Evolutionary conservation across 2,797 vertebrate species (phyloP), one percentile per base, ranked within the genome.

Genomic region (Schizothorax lantsangensis): DNA sequence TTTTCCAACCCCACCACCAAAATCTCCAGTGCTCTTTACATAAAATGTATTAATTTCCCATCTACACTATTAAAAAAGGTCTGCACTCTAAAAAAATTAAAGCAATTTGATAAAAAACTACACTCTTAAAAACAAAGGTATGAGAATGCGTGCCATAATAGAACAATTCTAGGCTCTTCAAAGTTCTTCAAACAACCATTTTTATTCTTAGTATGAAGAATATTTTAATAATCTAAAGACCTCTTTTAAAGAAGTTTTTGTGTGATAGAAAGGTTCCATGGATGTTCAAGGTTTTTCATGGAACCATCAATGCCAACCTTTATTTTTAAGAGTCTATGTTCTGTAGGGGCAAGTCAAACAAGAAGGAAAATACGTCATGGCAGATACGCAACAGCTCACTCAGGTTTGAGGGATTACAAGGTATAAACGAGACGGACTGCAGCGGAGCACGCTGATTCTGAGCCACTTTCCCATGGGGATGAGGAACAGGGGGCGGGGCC

Each of bases 321-420:
- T 68, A 1, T 68, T 36, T 68, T 68, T 36, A 68, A 36, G 66
- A 68, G 30, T 68, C 15, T 59, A 88, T 75, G 66, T 68, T 88
- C 66, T 81, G 62, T 79, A 64, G 54, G 77, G 82, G 83, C 80
- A 90, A 90, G 88, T 90, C 85, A 91, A 90, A 87, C 75, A 88
- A 87, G 78, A 26, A 66, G 52, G 74, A 52, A 82, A 89, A 38
- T 73, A 43, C 21, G 89, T 89, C 52, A 15, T 0, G 19, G 4
- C 86, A 90, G 91, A 91, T 89, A 21, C 86, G 88, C 88, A 83
- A 84, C 86, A 91, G 89, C 90, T 88, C 38, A 88, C 17, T 84
- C 82, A n/a, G 86, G 85, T 89, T 92, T 88, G 85, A 38, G 91
- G 95, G 95, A 96, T 96, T 96, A 96, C 92, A 93, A 93, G 91